Evolutionary conservation across 2,113 vertebrate species (phyloP).

Genomic region (Megaceryle maxima): DNA sequence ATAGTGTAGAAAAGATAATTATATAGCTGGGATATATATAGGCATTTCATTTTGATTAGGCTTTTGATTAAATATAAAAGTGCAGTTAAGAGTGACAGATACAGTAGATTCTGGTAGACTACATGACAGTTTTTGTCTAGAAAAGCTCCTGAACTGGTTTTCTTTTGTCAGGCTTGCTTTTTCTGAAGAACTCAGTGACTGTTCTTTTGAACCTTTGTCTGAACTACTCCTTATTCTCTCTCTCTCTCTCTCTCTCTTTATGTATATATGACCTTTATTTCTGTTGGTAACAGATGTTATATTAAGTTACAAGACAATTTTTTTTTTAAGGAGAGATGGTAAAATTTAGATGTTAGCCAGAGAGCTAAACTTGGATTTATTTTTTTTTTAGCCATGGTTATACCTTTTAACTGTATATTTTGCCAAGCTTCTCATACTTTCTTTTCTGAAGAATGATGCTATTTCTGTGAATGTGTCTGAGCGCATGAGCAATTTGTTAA

Average conservation of each 20-base stretch:
- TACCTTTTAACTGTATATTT: background rate
- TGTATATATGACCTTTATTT: background rate
- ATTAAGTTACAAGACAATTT: background rate
- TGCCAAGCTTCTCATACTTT: background rate
- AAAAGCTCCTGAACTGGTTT: background rate
- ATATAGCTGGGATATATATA: background rate
- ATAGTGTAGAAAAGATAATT: background rate
- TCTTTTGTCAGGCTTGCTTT: background rate
- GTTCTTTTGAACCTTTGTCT: background rate
- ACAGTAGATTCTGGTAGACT: background rate
- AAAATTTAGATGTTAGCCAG: background rate
- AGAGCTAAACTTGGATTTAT: background rate
- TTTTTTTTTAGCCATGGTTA: background rate
- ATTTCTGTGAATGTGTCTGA: background rate
- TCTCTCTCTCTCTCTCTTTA: background rate
- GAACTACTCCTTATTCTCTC: background rate
- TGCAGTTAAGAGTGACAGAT: background rate
- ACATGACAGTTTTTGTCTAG: background rate
- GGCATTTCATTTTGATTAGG: constrained; percentile 17
- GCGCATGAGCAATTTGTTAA: background rate
- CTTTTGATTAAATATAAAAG: constrained; percentile 15
- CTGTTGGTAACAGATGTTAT: background rate
- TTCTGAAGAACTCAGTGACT: background rate
- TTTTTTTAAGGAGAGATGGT: background rate
- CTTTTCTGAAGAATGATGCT: background rate